Evolutionary conservation across 2,113 vertebrate species (phyloP), one percentile per base, ranked within the genome.

Genomic region (Centropristis striata): DNA sequence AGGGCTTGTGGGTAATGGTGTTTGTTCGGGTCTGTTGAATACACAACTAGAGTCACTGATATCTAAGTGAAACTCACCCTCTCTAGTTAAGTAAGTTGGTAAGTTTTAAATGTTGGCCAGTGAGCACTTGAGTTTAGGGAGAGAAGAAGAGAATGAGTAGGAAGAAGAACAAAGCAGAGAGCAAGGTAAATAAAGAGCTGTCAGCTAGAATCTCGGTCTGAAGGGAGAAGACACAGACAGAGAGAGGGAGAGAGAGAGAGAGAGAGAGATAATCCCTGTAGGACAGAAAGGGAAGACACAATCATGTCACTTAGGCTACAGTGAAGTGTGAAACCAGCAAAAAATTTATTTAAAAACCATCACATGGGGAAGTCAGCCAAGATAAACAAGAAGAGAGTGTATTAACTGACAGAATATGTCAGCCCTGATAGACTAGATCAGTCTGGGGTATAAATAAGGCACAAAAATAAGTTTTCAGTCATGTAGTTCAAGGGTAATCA

Each of bases 101-200:
- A 39, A 57, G 36, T 39, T 64, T 21, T 58, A 64, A 71, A 80
- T 60, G 36, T 59, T 12, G 42, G n/a, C 4, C 32, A 32, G 46
- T 39, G 20, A 67, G 54, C 7, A 8, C 25, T 46, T 36, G 23
- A 37, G 47, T 68, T 18, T 42, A 12, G 37, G 47, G 14, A 63
- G 55, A 28, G 53, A 32, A 15, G 20, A 12, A 59, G 46, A 71
- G 51, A 25, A 42, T 1, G 67, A 76, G 32, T 23, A 54, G 21
- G 47, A 66, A 60, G 42, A 54, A 27, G 60, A 51, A 27, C 25
- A 41, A 32, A 80, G 58, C 32, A 71, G 41, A 60, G 70, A 71
- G 54, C 21, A 67, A 72, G 55, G 78, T 78, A 63, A 75, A 80
- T 60, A 80, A 53, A 70, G 75, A 70, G 65, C 50, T 66, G 73